These are phyloP conservation scores for Copidosoma aretas DNA, from an alignment of 2,888 invertebrate species.

Conservation along the genomic window DNA sequence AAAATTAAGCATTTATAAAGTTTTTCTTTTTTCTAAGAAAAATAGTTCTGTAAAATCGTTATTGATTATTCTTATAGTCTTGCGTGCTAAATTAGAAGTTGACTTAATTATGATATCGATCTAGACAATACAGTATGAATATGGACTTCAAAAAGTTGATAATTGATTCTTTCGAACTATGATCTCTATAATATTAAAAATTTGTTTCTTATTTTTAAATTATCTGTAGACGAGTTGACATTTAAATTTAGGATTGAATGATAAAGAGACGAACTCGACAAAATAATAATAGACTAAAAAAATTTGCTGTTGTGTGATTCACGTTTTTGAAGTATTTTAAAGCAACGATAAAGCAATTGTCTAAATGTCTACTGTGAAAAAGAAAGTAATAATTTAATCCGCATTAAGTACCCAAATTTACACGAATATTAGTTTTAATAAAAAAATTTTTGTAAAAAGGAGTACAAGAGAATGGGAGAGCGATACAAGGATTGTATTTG, in stretches of 20 bases:
- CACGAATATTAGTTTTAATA: no score
- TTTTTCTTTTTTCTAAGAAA: conserved; percentile 9
- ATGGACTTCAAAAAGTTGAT: no score
- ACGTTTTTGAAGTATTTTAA: conserved; percentile 33
- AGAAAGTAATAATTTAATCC: conserved; percentile 8
- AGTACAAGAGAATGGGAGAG: conserved; percentile 19
- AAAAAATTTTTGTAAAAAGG: conserved; percentile 29
- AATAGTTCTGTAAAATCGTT: not conserved
- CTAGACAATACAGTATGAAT: no score
- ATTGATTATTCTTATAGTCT: not conserved
- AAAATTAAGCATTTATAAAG: conserved; percentile 12
- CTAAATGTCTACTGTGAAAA: conserved; percentile 15
- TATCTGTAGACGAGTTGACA: not conserved
- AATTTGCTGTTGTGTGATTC: conserved; percentile 10
- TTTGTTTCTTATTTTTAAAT: conserved; percentile 7
- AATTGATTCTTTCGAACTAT: no score
- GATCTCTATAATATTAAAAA: no score
- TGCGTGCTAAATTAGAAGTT: not conserved
- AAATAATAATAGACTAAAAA: no score
- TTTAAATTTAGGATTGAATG: no score
- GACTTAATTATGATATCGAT: no score
- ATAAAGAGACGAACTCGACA: no score
- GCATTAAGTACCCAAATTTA: not conserved
- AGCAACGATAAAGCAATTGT: not conserved
- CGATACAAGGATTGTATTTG: conserved; percentile 10